Percentiles rank a stretch among this genome's conserved stretches.
These are phyloP conservation scores for Amazonetta brasiliensis DNA, from an alignment of 2,797 vertebrate species.

Conservation along the genomic window DNA sequence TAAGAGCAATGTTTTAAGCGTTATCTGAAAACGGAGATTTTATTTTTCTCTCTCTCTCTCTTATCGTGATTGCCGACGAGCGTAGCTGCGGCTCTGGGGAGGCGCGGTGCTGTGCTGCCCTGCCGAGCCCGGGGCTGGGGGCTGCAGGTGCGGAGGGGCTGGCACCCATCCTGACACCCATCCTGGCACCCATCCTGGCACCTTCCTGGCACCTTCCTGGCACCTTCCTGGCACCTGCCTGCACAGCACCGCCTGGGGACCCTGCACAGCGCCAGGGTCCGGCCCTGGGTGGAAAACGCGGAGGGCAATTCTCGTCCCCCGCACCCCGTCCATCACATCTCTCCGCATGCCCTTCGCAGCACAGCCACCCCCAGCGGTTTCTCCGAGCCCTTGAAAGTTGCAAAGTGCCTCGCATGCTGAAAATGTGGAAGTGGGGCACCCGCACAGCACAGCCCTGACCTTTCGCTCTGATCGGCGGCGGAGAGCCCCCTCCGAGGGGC, in stretches of 20 bases:
- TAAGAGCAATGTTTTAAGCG: background rate
- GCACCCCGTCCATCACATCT: background rate
- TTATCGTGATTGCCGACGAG: background rate
- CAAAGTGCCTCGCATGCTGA: background rate
- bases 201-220: too few species aligned
- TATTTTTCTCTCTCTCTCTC: background rate
- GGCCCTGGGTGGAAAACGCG: background rate
- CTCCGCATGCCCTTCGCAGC: background rate
- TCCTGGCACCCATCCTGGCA: too few species aligned
- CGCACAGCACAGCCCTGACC: constrained; percentile 53
- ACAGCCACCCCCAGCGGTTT: constrained; percentile 4
- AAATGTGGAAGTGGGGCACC: constrained; percentile 64
- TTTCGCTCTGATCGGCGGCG: background rate
- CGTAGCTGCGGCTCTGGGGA: background rate
- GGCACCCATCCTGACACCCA: too few species aligned
- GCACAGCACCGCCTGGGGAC: too few species aligned
- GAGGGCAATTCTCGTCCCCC: background rate
- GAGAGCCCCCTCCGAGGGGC: background rate
- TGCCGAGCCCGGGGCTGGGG: background rate
- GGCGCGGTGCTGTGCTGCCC: background rate
- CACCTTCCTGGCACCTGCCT: too few species aligned
- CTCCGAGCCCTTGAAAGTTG: constrained; percentile 48
- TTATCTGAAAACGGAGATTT: background rate
- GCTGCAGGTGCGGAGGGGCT: background rate
- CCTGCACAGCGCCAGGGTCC: too few species aligned